Evolutionary conservation across 64 coral and sea anemone species (phyloP).

Genomic region (Actinia tenebrosa): DNA sequence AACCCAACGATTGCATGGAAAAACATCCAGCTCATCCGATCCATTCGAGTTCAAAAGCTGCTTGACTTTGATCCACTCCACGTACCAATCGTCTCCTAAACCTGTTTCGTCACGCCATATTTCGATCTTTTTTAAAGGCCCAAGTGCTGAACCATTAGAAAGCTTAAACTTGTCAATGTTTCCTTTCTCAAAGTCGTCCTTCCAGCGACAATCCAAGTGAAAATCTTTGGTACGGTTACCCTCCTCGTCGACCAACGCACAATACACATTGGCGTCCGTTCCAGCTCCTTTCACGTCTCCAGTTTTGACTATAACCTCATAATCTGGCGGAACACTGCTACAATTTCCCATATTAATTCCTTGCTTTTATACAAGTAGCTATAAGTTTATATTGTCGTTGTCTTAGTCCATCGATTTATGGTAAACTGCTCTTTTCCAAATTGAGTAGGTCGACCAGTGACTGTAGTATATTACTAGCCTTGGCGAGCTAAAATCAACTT

Average conservation of each 20-base stretch:
- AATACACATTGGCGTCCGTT: conserved; percentile 91
- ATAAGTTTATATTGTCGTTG: neutral
- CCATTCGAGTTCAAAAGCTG: conserved; percentile 10
- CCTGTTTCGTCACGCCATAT: conserved; percentile 92
- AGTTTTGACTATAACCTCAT: conserved; percentile 77
- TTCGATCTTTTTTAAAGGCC: conserved; percentile 81
- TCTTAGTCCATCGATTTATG: neutral
- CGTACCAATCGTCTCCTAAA: conserved; percentile 87
- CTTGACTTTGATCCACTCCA: conserved; percentile 89
- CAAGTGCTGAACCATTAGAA: conserved; percentile 52
- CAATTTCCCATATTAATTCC: conserved; percentile 73
- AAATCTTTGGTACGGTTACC: conserved; percentile 64
- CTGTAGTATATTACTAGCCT: neutral
- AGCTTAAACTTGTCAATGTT: conserved; percentile 88
- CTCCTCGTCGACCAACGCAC: conserved; percentile 58
- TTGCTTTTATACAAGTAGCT: neutral
- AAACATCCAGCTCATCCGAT: conserved; percentile 44
- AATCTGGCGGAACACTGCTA: conserved; percentile 79
- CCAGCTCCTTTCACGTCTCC: conserved; percentile 96
- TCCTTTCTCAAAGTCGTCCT: conserved; percentile 96
- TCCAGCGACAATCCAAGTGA: conserved; percentile 91
- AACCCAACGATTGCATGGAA: conserved; percentile 94
- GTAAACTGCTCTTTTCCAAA: neutral
- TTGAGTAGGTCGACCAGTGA: neutral
- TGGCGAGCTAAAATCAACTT: neutral